phyloP scores from a whole-genome alignment of 2,797 vertebrate genomes.

The Coendou prehensilis region DNA sequence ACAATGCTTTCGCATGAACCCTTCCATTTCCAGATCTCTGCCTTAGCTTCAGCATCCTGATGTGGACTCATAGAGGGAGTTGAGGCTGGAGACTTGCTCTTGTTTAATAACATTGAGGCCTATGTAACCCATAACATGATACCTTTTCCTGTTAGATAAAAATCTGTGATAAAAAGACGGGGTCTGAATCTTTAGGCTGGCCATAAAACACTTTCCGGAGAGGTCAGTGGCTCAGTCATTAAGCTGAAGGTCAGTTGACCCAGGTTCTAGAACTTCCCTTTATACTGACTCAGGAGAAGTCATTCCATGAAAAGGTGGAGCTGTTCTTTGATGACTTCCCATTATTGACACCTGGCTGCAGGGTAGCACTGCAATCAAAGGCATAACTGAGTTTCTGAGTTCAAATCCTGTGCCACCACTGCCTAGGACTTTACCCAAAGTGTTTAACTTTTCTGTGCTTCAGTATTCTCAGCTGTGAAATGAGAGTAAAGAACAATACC shows the following conservation, averaged over 20 bases:
- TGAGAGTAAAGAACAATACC: not conserved
- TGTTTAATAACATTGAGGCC: not conserved
- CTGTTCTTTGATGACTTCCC: not conserved
- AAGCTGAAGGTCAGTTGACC: not conserved
- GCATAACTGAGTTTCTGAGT: not conserved
- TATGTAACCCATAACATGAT: not conserved
- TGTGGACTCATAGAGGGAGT: not conserved
- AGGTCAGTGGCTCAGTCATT: not conserved
- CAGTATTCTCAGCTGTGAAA: not conserved
- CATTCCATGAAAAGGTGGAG: not conserved
- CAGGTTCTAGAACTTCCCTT: not conserved
- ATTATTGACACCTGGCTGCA: not conserved
- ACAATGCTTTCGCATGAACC: not conserved
- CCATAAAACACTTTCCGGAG: constrained; percentile 2
- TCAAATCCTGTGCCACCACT: not conserved
- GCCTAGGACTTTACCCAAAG: constrained; percentile 17
- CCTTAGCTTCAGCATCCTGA: not conserved
- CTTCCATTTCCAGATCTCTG: constrained; percentile 33
- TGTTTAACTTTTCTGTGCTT: not conserved
- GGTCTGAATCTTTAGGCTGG: not conserved
- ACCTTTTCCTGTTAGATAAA: not conserved
- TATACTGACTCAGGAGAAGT: not conserved
- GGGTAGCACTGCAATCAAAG: not conserved
- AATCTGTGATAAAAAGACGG: not conserved
- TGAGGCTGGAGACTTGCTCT: constrained; percentile 15